Conservation (phyloP, 2,797 vertebrate genomes). For the Syngnathus rostellatus region DNA sequence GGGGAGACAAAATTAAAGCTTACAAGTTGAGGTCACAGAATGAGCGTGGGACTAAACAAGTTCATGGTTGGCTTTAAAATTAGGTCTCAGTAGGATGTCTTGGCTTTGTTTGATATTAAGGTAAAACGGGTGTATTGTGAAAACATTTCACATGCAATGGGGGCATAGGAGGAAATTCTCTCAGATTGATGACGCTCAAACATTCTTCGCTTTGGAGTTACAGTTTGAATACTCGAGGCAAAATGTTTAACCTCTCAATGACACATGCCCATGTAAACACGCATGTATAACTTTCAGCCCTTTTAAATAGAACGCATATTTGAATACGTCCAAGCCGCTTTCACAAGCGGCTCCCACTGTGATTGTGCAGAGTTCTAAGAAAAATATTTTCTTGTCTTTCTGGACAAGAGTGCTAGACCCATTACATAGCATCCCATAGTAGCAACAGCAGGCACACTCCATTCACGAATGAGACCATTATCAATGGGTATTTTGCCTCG, state of each 20-base stretch:
- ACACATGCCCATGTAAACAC: not conserved
- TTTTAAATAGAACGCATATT: too few species aligned
- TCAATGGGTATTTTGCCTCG: too few species aligned
- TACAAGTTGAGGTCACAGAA: slow-evolving; percentile 12
- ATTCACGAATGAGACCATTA: too few species aligned
- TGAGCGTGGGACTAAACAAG: slow-evolving; percentile 1
- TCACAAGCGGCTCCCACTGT: too few species aligned
- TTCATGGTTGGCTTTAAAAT: slow-evolving; percentile 18
- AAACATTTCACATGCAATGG: not conserved
- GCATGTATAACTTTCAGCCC: not conserved
- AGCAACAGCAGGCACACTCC: too few species aligned
- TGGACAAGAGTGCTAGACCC: too few species aligned
- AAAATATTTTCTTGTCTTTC: too few species aligned
- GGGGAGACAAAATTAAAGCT: slow-evolving; percentile 23
- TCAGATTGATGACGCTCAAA: not conserved
- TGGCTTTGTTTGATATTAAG: not conserved
- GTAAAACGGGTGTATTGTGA: not conserved
- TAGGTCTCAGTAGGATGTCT: not conserved
- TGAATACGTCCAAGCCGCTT: too few species aligned
- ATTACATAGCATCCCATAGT: too few species aligned
- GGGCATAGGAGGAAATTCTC: not conserved
- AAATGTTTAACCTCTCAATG: not conserved
- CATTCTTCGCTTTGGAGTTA: not conserved
- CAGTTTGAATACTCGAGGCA: too few species aligned
- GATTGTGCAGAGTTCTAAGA: too few species aligned